Percentiles rank a stretch among this genome's conserved stretches.
These are phyloP conservation scores for Rhagonycha fulva DNA, from an alignment of 2,888 invertebrate genomes.

Conservation along the genomic window DNA sequence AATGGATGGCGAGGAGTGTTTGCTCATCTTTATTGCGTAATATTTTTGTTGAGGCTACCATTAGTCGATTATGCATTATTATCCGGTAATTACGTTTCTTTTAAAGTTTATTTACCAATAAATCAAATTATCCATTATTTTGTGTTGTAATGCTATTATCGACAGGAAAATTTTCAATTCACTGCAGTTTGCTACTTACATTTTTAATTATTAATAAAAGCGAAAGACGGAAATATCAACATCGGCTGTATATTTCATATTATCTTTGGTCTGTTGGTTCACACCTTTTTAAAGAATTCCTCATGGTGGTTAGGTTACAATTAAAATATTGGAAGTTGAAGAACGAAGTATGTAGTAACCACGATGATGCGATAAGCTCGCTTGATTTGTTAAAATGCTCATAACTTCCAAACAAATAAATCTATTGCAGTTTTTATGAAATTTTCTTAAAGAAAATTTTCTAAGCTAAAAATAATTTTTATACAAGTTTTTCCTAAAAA, in stretches of 20 bases:
- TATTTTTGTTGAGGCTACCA: neutral
- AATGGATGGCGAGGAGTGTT: neutral
- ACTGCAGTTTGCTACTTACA: neutral
- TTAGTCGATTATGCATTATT: neutral
- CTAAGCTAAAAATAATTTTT: no score
- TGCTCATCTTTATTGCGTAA: conserved; percentile 1
- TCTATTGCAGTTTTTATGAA: neutral
- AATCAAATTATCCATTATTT: neutral
- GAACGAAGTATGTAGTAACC: neutral
- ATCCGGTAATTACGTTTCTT: neutral
- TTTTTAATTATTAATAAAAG: neutral
- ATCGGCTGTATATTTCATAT: neutral
- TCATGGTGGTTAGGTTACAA: neutral
- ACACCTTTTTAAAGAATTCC: neutral
- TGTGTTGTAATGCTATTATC: neutral
- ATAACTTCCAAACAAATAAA: neutral
- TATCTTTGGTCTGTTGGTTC: neutral
- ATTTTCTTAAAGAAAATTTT: no score
- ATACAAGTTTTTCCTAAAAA: no score
- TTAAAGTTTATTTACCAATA: neutral
- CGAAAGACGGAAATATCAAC: neutral
- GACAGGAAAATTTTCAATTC: neutral
- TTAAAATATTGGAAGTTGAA: neutral
- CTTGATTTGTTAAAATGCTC: neutral
- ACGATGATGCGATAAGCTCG: neutral